Evolutionary conservation across 2,888 invertebrate species (phyloP), one percentile per base, ranked within the genome.

Genomic region (Aspidiotus rigidus): DNA sequence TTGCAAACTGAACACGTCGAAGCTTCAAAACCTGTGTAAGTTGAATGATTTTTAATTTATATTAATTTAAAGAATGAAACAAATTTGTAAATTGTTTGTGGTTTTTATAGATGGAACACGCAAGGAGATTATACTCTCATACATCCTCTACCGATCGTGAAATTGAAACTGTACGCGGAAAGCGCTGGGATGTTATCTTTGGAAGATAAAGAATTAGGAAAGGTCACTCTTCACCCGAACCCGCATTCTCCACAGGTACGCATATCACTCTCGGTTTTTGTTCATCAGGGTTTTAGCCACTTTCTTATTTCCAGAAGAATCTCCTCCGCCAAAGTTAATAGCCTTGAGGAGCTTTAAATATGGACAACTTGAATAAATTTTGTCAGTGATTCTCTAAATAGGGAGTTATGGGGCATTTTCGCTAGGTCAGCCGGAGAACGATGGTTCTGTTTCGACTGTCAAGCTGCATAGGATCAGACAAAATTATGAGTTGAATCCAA

Each of bases 121-220:
- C 62, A 69, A 69, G 69, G 62, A 8, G 69, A 69, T 57, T 69
- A 63, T 17, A 69, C 42, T 13, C 49, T 69, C 7, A 56, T 56
- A n/a, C 69, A 69, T 56, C 69, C 69, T 28, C 55, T 69, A 42
- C 69, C 69, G 11, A 56, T 62, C 3, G 62, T 69, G 7, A 69
- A 69, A 56, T 42, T 69, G 16, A 69, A 69, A 44, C 16, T 69
- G 57, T 69, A 69, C 62, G 57, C 62, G 11, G 69, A 69, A 63
- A 69, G 62, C 57, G 62, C 62, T 41, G 63, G 69, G 11, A 63
- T 69, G 62, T 57, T 69, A 13, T 54, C 69, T 15, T 39, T 69
- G 28, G 69, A 69, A 44, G 69, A 69, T 44, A 69, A 69, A 63
- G 69, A 69, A 63, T 44, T 69, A 9, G 69, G 69, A 15, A 69